A percentile compares a stretch with the other conserved stretches of the same genome.
These are phyloP conservation scores for Ennomos fuscantarius DNA, from an alignment of 2,888 invertebrate genomes.

Conservation along the genomic window DNA sequence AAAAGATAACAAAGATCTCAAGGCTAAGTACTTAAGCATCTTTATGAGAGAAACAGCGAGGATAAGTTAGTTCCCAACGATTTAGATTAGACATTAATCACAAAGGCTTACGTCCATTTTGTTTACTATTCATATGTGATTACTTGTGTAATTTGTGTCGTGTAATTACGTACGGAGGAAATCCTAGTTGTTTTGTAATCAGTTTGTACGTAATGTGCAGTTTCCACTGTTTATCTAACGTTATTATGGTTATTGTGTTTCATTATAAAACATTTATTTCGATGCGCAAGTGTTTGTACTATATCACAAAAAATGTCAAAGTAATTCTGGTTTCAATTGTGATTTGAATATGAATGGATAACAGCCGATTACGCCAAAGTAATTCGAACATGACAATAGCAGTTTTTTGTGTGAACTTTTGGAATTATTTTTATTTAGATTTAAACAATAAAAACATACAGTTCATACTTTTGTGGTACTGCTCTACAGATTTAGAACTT, in stretches of 20 bases:
- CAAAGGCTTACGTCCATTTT: constrained; percentile 36
- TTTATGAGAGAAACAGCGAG: constrained; percentile 28
- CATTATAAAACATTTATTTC: constrained; percentile 76
- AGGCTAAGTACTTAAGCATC: constrained; percentile 28
- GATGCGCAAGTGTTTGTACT: constrained; percentile 46
- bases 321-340: constrained; percentile 51
- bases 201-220: constrained; percentile 62
- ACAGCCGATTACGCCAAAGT: constrained; percentile 25
- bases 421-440: constrained; percentile 12
- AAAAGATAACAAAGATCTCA: constrained; percentile 30
- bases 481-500: too few species aligned
- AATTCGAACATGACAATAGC: constrained; percentile 25
- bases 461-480: too few species aligned
- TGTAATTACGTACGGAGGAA: constrained; percentile 75
- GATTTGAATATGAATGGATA: constrained; percentile 38
- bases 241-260: constrained; percentile 74
- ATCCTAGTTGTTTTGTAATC: constrained; percentile 74
- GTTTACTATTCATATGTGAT: constrained; percentile 70
- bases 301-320: constrained; percentile 48
- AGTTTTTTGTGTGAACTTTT: constrained; percentile 12
- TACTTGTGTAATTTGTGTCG: constrained; percentile 72
- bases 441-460: constrained; percentile 17
- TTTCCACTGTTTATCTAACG: constrained; percentile 67
- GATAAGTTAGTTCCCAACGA: constrained; percentile 33
- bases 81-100: constrained; percentile 45